Base-by-base conservation (phyloP, 1,140 invertebrate species). In the Papilio dardanus region DNA sequence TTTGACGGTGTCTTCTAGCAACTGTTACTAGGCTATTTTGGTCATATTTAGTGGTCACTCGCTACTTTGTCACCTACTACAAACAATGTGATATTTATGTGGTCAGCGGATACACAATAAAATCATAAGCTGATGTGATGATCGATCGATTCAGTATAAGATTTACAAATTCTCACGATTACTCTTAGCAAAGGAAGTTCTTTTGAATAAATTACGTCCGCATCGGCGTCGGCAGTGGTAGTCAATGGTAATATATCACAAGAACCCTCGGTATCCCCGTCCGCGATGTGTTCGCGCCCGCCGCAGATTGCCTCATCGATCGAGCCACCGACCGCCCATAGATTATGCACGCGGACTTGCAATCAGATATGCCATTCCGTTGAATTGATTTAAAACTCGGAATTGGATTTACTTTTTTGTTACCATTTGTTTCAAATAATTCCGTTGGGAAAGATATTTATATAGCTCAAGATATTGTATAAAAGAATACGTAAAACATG, bases 301-400 rank as follows among this genome's bases (percentile, higher is more conserved):
- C 67, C 67, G 33, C 67, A 69, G 67, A 69, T 69, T 69, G 67
- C 67, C 33, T 69, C 31, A 69, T 69, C 67, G 67, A 69, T 69
- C 67, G 67, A 7, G 67, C n/a, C n/a, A 24, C 31, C 33, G 67
- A 10, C 31, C 19, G 67, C 67, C 67, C 67, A 40, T 69, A 69
- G 67, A 69, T 69, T 69, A 40, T 69, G 67, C 35, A 69, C 35
- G 67, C 35, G 67, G 33, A 40, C 35, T 37, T 69, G 19, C 67
- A 62, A 62, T 62, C 21, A 67, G 65, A 67, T n/a, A 35, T 21
- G 65, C 33, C 65, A 67, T n/a, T 31, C 33, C 16, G 65, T 67
- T 67, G 10, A 62, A 28, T 62, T 28, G 54, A 62, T 28, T 62
- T 62, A 62, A 54, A 30, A 62, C 54, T 30, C 4, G 1, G 1